Evolutionary conservation across 2,797 vertebrate genomes (phyloP).

Genomic region (Manis crassicaudata): DNA sequence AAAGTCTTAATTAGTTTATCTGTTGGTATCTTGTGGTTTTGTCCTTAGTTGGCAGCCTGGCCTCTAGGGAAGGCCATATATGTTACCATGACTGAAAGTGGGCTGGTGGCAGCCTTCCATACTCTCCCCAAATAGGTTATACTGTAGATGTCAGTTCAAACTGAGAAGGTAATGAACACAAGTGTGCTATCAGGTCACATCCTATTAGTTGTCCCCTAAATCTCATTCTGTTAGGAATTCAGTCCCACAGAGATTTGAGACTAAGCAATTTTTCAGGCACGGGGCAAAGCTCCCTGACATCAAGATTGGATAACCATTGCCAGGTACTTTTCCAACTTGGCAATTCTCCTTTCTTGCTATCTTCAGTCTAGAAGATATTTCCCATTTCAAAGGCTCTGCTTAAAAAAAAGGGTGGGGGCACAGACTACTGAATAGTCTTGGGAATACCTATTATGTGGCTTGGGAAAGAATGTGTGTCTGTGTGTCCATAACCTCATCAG

Average conservation of each 20-base stretch:
- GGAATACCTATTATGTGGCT: background rate
- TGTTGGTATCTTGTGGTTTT: background rate
- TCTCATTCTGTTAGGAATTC: constrained; percentile 76
- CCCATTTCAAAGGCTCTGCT: constrained; percentile 12
- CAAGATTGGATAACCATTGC: background rate
- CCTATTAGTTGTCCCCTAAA: constrained; percentile 78
- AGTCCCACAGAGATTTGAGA: constrained; percentile 71
- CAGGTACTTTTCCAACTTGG: constrained; percentile 1
- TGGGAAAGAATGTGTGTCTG: background rate
- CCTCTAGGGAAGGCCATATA: background rate
- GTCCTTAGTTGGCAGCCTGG: background rate
- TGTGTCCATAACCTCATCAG: background rate
- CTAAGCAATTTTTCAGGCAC: constrained; percentile 71
- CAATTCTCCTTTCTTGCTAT: background rate
- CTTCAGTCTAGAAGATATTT: constrained; percentile 20
- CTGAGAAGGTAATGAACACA: constrained; percentile 37
- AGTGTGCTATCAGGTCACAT: constrained; percentile 78
- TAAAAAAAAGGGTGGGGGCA: background rate
- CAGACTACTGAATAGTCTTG: background rate
- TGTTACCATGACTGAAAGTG: background rate
- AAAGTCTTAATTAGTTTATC: background rate
- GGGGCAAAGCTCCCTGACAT: background rate
- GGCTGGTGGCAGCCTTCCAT: background rate
- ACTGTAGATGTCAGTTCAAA: constrained; percentile 64
- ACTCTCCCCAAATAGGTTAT: constrained; percentile 8